A percentile compares a stretch with the other conserved stretches of the same genome.
Evolutionary conservation across 1,140 invertebrate species (phyloP).

Genomic region (Drosophila nigrodunni): DNA sequence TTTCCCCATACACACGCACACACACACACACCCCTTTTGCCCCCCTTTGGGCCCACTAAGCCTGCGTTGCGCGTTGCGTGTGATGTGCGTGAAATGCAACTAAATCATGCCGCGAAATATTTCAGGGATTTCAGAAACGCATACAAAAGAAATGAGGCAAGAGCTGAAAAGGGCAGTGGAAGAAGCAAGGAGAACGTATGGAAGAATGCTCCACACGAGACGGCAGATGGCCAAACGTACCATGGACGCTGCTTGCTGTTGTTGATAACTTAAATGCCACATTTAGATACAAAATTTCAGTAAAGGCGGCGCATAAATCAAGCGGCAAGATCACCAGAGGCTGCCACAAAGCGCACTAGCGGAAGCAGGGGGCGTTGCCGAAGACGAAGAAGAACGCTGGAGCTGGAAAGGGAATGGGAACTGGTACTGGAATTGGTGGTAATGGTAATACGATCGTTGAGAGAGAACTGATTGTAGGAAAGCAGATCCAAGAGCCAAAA

Average conservation of each 20-base stretch:
- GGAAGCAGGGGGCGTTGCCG: conserved; percentile 68
- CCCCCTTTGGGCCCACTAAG: conserved; percentile 2
- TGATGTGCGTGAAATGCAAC: conserved; percentile 80
- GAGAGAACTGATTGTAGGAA: conserved; percentile 28
- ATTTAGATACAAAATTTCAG: conserved; percentile 81
- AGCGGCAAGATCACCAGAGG: conserved; percentile 72
- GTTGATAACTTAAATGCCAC: conserved; percentile 81
- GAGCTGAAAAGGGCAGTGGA: conserved; percentile 32
- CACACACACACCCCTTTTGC: not conserved
- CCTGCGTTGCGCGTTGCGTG: conserved; percentile 58
- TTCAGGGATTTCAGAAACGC: conserved; percentile 70
- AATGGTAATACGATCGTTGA: conserved; percentile 61
- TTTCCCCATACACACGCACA: not conserved
- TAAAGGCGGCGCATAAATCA: conserved; percentile 77
- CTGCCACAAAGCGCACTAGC: conserved; percentile 34
- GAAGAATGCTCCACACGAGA: conserved; percentile 59
- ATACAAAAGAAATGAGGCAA: conserved; percentile 45
- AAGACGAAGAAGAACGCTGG: conserved; percentile 11
- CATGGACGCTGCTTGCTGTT: conserved; percentile 51
- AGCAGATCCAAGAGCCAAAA: conserved; percentile 49
- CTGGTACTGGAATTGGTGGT: conserved; percentile 9
- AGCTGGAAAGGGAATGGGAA: conserved; percentile 21
- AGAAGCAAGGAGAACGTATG: not conserved
- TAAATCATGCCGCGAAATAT: conserved; percentile 80
- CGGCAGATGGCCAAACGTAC: conserved; percentile 65